Base-by-base conservation (phyloP, 2,113 vertebrate genomes). In the Phrynocephalus versicolor region DNA sequence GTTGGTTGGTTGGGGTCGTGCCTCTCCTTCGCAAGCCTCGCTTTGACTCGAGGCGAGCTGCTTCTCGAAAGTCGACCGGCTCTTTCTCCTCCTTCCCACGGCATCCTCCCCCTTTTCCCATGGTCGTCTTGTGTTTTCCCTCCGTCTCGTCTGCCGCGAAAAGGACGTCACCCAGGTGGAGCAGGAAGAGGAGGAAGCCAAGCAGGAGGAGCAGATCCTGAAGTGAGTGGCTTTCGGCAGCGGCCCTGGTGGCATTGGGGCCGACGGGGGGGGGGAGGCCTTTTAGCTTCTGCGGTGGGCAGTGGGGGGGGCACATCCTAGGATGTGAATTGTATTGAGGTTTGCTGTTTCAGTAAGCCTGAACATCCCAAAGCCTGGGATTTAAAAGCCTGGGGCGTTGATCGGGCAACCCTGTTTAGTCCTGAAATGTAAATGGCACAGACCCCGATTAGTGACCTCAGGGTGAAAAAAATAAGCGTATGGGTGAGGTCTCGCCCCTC, bases 131-230 rank as follows among this genome's bases (percentile, higher is more conserved):
- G 6, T 33, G 27, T 60, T 41, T 78, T 60, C 45, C 23, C 60
- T 35, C 72, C 12, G 33, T 37, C 45, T 16, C 33, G 77, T 64
- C 70, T 80, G 33, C 12, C 90, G 72, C 82, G 2, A 35, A n/a
- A 75, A 99, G 99, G 99, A 99, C 65, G 98, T 99, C 89, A 98
- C 98, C 0, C 97, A 99, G 85, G 95, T 86, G 9, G 98, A 99
- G 89, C 95, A 97, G 81, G 97, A 97, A 0, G 97, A 99, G 89
- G 97, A 97, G 3, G 98, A 98, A 91, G 97, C 97, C 55, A 98
- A 97, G 88, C 95, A 96, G 77, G 98, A 99, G 84, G 97, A 98
- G 33, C 97, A 97, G 92, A 97, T 98, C 33, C 89, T 99, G 5
- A 99, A 97, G 99, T 99, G 89, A 95, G 97, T 91, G 27, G 30